Evolutionary conservation across 2,113 vertebrate species (phyloP).

Genomic region (Nyctereutes procyonoides): DNA sequence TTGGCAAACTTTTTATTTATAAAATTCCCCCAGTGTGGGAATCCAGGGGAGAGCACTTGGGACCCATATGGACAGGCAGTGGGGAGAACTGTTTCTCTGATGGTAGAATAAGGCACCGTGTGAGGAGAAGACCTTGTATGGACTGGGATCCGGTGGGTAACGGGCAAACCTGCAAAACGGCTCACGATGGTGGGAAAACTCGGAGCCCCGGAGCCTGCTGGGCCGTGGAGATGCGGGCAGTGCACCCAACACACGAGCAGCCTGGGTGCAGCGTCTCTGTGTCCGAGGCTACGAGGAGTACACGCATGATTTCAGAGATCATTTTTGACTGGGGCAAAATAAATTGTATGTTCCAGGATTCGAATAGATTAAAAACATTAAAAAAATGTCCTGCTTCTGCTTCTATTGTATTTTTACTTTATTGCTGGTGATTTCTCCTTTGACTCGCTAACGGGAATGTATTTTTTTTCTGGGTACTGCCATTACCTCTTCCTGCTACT

Average conservation of each 20-base stretch:
- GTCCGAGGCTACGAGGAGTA: background rate
- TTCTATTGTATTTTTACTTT: constrained; percentile 83
- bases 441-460: constrained; percentile 90
- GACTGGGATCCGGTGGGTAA: background rate
- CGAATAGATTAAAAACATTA: constrained; percentile 82
- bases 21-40: background rate
- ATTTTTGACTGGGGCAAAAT: constrained; percentile 62
- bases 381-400: constrained; percentile 65
- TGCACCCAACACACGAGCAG: constrained; percentile 45
- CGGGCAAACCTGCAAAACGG: constrained; percentile 2
- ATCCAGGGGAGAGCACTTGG: background rate
- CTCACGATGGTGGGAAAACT: constrained; percentile 59
- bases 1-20: background rate
- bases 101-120: too few relatives aligned
- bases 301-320: constrained; percentile 50
- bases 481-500: constrained; percentile 96
- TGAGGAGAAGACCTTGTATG: background rate
- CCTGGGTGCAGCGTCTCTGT: constrained; percentile 31
- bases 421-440: constrained; percentile 86
- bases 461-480: constrained; percentile 88
- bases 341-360: constrained; percentile 70
- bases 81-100: background rate
- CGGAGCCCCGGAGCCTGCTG: constrained; percentile 56
- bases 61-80: background rate
- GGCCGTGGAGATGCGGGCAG: constrained; percentile 49